phyloP scores from a whole-genome alignment of 37 sponge, comb jelly and placozoan genomes.

The Halichondria panicea region DNA sequence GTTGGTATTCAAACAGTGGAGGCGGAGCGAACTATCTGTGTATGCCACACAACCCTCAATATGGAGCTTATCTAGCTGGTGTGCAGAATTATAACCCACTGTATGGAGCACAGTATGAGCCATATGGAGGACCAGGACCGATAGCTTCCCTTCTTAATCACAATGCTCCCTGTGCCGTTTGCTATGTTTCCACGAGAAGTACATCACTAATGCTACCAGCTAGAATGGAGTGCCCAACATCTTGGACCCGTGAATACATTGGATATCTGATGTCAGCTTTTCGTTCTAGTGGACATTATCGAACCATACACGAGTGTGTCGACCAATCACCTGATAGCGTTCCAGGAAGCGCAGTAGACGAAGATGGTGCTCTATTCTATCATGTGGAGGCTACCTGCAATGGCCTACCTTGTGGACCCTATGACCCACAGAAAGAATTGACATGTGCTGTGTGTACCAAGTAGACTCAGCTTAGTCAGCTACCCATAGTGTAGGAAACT shows the following conservation, averaged over 20 bases:
- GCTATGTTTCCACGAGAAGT: conserved; percentile 29
- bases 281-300: neutral
- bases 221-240: conserved; percentile 15
- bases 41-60: conserved; percentile 33
- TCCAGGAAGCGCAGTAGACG: conserved; percentile 5
- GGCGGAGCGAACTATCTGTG: conserved; percentile 24
- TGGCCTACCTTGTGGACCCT: conserved; percentile 43
- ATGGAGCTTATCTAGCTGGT: conserved; percentile 12
- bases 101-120: conserved; percentile 39
- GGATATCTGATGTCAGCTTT: conserved; percentile 42
- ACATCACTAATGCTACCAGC: conserved; percentile 46
- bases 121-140: neutral
- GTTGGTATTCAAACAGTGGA: conserved; percentile 1
- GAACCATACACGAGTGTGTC: conserved; percentile 37
- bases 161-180: conserved; percentile 58
- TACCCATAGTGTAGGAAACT: no score
- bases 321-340: conserved; percentile 26
- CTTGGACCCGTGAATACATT: conserved; percentile 56
- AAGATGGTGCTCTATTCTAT: conserved; percentile 38
- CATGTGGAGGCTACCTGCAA: conserved; percentile 48
- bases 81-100: conserved; percentile 13
- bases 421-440: conserved; percentile 36
- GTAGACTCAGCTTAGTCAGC: neutral
- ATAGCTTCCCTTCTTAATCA: neutral
- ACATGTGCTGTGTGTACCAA: conserved; percentile 67